A percentile compares a stretch with the other conserved stretches of the same genome.
phyloP scores from a whole-genome alignment of 2,797 vertebrate genomes.

The Poeciliopsis gracilis region DNA sequence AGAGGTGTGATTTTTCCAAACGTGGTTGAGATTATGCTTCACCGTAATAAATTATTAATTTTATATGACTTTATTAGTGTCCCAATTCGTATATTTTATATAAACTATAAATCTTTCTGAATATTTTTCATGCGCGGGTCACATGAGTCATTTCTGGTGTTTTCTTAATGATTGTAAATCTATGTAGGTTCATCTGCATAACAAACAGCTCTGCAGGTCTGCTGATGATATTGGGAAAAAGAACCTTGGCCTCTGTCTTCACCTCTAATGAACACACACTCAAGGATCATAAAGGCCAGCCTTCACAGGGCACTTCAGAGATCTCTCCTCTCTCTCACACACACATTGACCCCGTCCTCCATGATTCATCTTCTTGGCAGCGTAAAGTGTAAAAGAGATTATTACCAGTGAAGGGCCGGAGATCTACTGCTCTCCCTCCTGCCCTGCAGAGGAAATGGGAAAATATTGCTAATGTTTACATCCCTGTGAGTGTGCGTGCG shows the following conservation, averaged over 20 bases:
- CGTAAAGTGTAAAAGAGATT: conserved; percentile 72
- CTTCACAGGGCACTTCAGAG: conserved; percentile 37
- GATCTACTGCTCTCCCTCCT: conserved; percentile 61
- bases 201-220: conserved; percentile 1
- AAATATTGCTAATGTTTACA: conserved; percentile 78
- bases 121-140: neutral
- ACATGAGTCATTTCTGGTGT: neutral
- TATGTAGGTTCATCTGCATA: neutral
- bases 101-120: neutral
- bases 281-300: conserved; percentile 37
- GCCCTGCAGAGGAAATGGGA: conserved; percentile 68
- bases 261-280: conserved; percentile 13
- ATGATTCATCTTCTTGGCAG: conserved; percentile 66
- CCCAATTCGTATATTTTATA: neutral
- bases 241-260: conserved; percentile 39
- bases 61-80: neutral
- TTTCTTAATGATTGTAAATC: neutral
- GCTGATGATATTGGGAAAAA: conserved; percentile 19
- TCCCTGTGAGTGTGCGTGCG: conserved; percentile 35
- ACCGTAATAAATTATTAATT: neutral
- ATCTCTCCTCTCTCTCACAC: conserved; percentile 29
- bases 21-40: neutral
- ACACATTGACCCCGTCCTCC: conserved; percentile 46
- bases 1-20: neutral
- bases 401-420: conserved; percentile 72